Conservation (phyloP, 1,140 invertebrate genomes). For the Odontomachus brunneus region DNA sequence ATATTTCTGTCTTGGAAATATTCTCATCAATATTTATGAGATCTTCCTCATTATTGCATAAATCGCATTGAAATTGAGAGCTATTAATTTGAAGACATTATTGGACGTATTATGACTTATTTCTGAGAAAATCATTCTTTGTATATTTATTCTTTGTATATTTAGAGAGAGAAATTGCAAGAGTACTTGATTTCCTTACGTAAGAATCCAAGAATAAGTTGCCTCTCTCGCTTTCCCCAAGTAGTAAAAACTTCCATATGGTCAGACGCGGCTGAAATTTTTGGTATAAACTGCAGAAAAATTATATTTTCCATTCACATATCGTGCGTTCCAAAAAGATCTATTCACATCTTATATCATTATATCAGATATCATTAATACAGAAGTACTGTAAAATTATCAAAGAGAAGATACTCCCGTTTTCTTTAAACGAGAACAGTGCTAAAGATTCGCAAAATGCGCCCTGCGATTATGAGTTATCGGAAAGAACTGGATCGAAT, state of each 20-base stretch:
- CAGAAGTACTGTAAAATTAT: background rate
- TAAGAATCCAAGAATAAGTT: background rate
- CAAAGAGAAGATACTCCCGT: too few species aligned
- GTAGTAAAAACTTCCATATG: constrained; percentile 12
- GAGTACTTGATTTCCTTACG: background rate
- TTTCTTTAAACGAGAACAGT: too few species aligned
- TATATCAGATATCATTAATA: too few species aligned
- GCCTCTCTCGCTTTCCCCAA: constrained; percentile 9
- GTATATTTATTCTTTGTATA: background rate
- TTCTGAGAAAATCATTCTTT: background rate
- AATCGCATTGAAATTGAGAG: background rate
- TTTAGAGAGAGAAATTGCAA: background rate
- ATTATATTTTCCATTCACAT: too few species aligned
- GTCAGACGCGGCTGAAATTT: constrained; percentile 6
- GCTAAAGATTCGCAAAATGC: too few species aligned
- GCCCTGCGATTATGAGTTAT: too few species aligned
- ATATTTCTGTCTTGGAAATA: background rate
- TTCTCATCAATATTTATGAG: constrained; percentile 3
- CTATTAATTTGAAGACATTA: background rate
- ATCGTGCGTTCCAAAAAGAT: too few species aligned
- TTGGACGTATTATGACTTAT: background rate
- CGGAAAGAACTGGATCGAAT: too few species aligned
- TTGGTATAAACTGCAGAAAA: too few species aligned
- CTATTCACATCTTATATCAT: too few species aligned
- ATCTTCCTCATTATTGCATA: background rate